A percentile compares a stretch with the other conserved stretches of the same genome.
These are phyloP conservation scores for Chrysotoxum bicinctum DNA, from an alignment of 2,888 invertebrate genomes.

Conservation along the genomic window DNA sequence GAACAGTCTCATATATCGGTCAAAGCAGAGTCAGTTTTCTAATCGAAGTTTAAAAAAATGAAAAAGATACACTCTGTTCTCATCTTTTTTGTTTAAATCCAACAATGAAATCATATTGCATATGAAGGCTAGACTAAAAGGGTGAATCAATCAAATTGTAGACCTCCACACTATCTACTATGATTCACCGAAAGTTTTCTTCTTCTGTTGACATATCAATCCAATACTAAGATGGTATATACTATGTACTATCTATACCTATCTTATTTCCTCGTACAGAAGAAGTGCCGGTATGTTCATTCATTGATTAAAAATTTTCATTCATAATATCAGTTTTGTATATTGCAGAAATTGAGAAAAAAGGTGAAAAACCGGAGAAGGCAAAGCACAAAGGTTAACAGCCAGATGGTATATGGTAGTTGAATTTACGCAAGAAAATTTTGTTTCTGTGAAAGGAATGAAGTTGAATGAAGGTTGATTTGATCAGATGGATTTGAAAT, in stretches of 20 bases:
- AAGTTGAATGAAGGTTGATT: neutral
- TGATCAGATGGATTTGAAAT: neutral
- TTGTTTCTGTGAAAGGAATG: neutral
- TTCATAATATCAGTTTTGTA: constrained; percentile 10
- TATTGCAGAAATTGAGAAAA: neutral
- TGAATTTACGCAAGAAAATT: neutral
- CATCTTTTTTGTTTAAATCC: constrained; percentile 27
- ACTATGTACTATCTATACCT: too few relatives aligned
- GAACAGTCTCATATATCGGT: constrained; percentile 49
- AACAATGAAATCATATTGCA: constrained; percentile 41
- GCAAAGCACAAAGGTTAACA: constrained; percentile 38
- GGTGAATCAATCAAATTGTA: constrained; percentile 56
- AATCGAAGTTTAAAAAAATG: neutral
- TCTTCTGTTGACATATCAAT: constrained; percentile 37
- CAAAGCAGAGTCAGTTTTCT: constrained; percentile 26
- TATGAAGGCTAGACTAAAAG: constrained; percentile 45
- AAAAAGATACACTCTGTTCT: neutral
- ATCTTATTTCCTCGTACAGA: neutral
- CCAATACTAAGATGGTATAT: constrained; percentile 14
- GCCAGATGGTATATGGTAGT: neutral
- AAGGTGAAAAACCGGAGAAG: neutral
- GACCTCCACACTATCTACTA: constrained; percentile 5
- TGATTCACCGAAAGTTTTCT: constrained; percentile 7
- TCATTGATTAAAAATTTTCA: constrained; percentile 60
- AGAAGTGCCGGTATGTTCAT: neutral